These are phyloP conservation scores for Gobio gobio DNA, from an alignment of 2,113 vertebrate genomes.

Conservation along the genomic window DNA sequence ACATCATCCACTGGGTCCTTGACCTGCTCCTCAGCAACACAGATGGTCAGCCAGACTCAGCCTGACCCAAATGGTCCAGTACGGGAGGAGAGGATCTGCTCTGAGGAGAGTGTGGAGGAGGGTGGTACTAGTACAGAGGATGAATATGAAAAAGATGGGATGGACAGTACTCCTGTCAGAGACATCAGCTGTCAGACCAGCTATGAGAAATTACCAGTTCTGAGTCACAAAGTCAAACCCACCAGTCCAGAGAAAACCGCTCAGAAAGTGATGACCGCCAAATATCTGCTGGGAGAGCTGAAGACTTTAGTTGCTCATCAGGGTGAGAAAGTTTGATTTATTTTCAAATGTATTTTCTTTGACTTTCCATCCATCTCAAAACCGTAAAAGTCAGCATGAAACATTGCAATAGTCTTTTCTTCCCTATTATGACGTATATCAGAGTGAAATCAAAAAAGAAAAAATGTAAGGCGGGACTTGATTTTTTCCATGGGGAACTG, in stretches of 20 bases:
- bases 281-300: slow-evolving; percentile 83
- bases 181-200: slow-evolving; percentile 71
- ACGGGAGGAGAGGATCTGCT: slow-evolving; percentile 17
- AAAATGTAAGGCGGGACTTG: too few relatives aligned
- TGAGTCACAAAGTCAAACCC: slow-evolving; percentile 63
- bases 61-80: neutral
- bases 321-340: slow-evolving; percentile 71
- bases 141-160: slow-evolving; percentile 46
- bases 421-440: too few relatives aligned
- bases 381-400: too few relatives aligned
- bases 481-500: too few relatives aligned
- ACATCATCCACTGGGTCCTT: neutral
- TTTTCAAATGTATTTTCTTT: neutral
- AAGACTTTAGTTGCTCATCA: slow-evolving; percentile 79
- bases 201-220: slow-evolving; percentile 58
- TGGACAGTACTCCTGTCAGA: slow-evolving; percentile 68
- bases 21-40: neutral
- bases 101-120: slow-evolving; percentile 59
- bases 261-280: slow-evolving; percentile 73
- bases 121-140: slow-evolving; percentile 68
- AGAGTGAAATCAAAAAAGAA: too few relatives aligned
- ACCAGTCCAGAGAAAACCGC: slow-evolving; percentile 68
- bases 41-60: neutral
- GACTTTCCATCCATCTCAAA: neutral
- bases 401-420: too few relatives aligned